A percentile compares a stretch with the other conserved stretches of the same genome.
These are phyloP conservation scores for Miichthys miiuy DNA, from an alignment of 2,797 vertebrate species.

Conservation along the genomic window DNA sequence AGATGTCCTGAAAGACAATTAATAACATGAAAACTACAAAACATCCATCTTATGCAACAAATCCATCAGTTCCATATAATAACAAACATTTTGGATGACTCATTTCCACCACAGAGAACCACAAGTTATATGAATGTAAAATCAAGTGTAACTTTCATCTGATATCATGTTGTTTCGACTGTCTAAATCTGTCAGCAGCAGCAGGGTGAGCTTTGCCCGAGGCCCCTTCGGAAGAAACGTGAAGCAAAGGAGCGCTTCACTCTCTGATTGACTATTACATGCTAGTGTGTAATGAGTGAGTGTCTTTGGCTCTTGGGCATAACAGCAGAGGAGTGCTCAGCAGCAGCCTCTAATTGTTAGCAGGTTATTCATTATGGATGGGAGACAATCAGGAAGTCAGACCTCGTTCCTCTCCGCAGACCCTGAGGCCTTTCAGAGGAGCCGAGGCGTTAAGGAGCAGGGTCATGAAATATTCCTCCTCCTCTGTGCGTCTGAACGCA, in stretches of 20 bases:
- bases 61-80: not conserved
- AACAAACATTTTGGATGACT: not conserved
- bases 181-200: constrained; percentile 35
- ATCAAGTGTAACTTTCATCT: not conserved
- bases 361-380: constrained; percentile 72
- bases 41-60: not conserved
- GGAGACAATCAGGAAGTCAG: constrained; percentile 47
- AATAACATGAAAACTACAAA: not conserved
- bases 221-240: constrained; percentile 24
- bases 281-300: constrained; percentile 49
- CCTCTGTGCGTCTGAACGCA: not conserved
- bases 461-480: constrained; percentile 39
- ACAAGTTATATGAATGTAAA: not conserved
- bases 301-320: constrained; percentile 53
- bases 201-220: constrained; percentile 2
- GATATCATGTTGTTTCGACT: not conserved
- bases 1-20: not conserved
- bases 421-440: constrained; percentile 35
- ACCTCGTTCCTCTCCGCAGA: constrained; percentile 24
- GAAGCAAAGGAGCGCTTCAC: constrained; percentile 32
- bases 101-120: not conserved
- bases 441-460: constrained; percentile 22
- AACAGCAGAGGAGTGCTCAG: constrained; percentile 38
- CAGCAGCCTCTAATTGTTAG: constrained; percentile 68
- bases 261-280: constrained; percentile 41